Evolutionary conservation across 1,140 invertebrate species (phyloP), one percentile per base, ranked within the genome.

Genomic region (Diabrotica virgifera): DNA sequence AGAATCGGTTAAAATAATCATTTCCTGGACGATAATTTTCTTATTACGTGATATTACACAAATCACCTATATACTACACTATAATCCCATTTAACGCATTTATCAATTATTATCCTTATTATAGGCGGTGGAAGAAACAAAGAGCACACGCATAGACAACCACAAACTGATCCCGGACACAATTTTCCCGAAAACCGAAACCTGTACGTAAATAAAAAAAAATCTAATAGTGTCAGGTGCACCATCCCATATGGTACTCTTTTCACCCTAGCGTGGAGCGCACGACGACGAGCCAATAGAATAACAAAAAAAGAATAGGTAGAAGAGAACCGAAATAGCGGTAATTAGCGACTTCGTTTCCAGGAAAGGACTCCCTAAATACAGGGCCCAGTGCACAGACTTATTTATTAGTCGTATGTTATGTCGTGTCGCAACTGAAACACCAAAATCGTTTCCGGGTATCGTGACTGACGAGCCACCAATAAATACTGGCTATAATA

Each of bases 391-490:
- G 51, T 35, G 52, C 52, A 36, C 55, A 46, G 40, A 46, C 40
- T 10, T n/a, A 46, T 46, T 46, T 46, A 46, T 46, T 46, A 46
- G 40, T 10, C 40, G 8, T 46, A 24, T 24, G 24, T 24, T 24
- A 24, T 55, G 53, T 55, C 53, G 24, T 62, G 55, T 58, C 12
- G 46, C 52, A 61, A 59, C 60, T 11, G 60, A 55, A 66, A 66
- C 63, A 52, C 59, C 54, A 58, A 62, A 62, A 62, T 66, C 59
- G 57, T 63, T 66, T 66, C 65, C 65, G 65, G 65, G 65, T 66
- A 60, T 62, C 65, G 65, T 66, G 65, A 62, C 65, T 56, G 63
- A 57, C 24, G 35, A n/a, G 24, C 0, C 8, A 12, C 36, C 55
- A 36, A 62, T 62, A 62, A 38, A 46, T 37, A 64, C 13, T 60